Base-by-base conservation (phyloP, 2,888 invertebrate species). In the Tetragonisca angustula region DNA sequence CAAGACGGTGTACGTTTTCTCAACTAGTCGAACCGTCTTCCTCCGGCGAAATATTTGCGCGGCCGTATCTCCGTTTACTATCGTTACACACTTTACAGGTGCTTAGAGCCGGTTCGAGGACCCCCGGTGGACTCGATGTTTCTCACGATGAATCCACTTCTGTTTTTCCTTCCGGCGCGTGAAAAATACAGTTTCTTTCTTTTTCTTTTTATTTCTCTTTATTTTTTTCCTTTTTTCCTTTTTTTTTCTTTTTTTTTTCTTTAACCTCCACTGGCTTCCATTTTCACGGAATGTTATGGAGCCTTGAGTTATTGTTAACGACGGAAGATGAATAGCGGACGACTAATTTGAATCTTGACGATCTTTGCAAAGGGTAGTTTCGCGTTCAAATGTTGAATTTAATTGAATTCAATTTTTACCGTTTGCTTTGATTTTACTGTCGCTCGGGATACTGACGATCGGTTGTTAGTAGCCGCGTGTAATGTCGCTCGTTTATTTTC, bases 21-120 rank as follows among this genome's bases (percentile, higher is more conserved):
- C 69, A 76, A 70, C 52, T 56, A 78, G 76, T 86, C 76, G 70
- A 79, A 73, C 59, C 56, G 13, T 32, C 59, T 36, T 61, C 67
- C 67, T 36, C 61, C 52, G 27, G 43, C 75, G 77, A 84, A 84
- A 80, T 84, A 62, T 88, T 86, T 84, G 84, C 78, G 9, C 69
- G 64, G 43, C 36, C 24, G n/a, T 49, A n/a, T 81, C 76, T 50
- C 17, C 59, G 61, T 76, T 83, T 56, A 59, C 65, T 72, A 65
- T 79, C 56, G 27, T 84, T 77, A 73, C 70, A 65, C 24, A 67
- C 50, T 77, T 76, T 54, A 43, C 62, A 76, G 56, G 36, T 68
- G 62, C 59, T 74, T 69, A 67, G 43, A 24, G 50, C 67, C 56
- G 15, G 72, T 13, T 59, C 54, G n/a, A 36, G 2, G 2, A 50